Evolutionary conservation across 2,113 vertebrate genomes (phyloP), one percentile per base, ranked within the genome.

Genomic region (Hippocampus mohnikei): DNA sequence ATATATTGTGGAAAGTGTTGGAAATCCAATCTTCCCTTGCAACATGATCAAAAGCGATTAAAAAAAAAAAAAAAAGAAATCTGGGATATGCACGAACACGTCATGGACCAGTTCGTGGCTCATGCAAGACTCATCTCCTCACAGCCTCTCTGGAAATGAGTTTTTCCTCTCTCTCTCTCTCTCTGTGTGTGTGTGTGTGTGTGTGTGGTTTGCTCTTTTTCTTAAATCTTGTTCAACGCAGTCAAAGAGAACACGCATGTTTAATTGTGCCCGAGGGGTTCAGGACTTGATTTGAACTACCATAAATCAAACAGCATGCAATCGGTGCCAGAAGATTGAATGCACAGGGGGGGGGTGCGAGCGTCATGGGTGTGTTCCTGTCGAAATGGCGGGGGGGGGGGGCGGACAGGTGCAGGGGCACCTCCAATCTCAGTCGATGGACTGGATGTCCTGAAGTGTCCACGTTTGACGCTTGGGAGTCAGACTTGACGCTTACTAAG

Each of bases 401-500:
- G 48, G 23, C 21, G 21, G 56, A 82, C 79, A 86, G 84, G 84
- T 84, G 84, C 23, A 75, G 67, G 66, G 69, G 69, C 59, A 70
- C 73, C 68, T 70, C 74, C 71, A 63, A 27, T 25, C 66, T 53
- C 73, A 85, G 75, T 77, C 81, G 76, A 83, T 83, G 85, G 73
- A 42, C 71, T 61, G 37, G 61, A 41, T 46, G 46, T 69, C 58
- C 78, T 69, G 11, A n/a, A 80, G 76, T 76, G 60, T 70, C 71
- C n/a, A 23, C 55, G 42, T 70, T 66, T 79, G 84, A 71, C 65
- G 29, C 21, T 52, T 48, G 27, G 20, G 61, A 83, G 80, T 85
- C 75, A 73, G 69, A 82, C 84, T 82, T 83, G 82, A 84, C 85
- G 88, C 80, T 83, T 89, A 85, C 82, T 89, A 75, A 73, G 70